These are phyloP conservation scores for Sinelater perroti DNA, from an alignment of 2,888 invertebrate genomes.

Conservation along the genomic window DNA sequence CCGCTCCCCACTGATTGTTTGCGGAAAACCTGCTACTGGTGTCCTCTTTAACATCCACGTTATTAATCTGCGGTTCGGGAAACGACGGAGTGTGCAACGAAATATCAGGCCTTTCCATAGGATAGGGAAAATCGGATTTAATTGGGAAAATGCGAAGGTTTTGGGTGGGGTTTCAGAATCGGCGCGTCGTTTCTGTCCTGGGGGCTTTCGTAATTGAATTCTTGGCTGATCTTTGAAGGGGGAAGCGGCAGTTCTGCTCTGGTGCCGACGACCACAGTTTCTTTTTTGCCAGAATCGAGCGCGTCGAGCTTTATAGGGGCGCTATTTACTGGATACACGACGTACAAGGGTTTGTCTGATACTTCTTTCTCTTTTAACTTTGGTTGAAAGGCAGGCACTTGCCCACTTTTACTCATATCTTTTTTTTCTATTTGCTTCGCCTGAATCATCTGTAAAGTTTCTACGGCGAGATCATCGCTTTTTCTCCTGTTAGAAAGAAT, in stretches of 20 bases:
- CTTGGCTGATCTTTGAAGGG: slow-evolving; percentile 48
- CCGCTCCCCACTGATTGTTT: slow-evolving; percentile 58
- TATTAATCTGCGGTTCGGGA: slow-evolving; percentile 53
- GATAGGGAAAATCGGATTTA: slow-evolving; percentile 72
- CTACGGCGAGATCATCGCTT: slow-evolving; percentile 63
- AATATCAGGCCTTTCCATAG: slow-evolving; percentile 68
- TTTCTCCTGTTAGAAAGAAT: slow-evolving; percentile 60
- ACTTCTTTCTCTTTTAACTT: slow-evolving; percentile 43
- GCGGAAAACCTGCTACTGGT: slow-evolving; percentile 43
- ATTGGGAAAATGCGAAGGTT: slow-evolving; percentile 53
- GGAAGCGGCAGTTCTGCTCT: slow-evolving; percentile 62
- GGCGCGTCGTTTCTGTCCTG: slow-evolving; percentile 57
- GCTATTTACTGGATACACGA: slow-evolving; percentile 69
- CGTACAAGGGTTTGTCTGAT: slow-evolving; percentile 62
- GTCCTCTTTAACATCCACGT: slow-evolving; percentile 54
- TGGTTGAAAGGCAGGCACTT: slow-evolving; percentile 44
- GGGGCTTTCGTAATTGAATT: slow-evolving; percentile 43
- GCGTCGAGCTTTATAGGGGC: slow-evolving; percentile 63
- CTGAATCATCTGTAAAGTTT: slow-evolving; percentile 76
- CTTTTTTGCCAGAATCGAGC: slow-evolving; percentile 59
- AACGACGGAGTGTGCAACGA: slow-evolving; percentile 55
- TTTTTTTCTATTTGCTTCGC: slow-evolving; percentile 61
- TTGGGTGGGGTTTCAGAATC: slow-evolving; percentile 59
- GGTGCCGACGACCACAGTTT: slow-evolving; percentile 66
- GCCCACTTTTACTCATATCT: slow-evolving; percentile 53